phyloP scores from a whole-genome alignment of 1,140 invertebrate species.

The Mizuhopecten yessoensis region DNA sequence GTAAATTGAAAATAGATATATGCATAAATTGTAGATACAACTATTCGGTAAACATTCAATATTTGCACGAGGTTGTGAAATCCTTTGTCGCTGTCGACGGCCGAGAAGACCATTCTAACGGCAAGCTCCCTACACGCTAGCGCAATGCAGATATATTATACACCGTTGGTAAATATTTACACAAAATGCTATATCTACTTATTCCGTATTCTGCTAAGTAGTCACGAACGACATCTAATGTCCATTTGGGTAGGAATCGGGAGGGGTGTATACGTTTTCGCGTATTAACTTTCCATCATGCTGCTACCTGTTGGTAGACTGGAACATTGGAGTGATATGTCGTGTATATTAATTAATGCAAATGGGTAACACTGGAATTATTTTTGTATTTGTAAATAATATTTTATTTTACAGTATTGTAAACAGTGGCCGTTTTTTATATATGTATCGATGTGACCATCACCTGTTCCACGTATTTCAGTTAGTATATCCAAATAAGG shows the following conservation, averaged over 20 bases:
- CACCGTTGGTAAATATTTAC: background rate
- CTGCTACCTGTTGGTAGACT: no score
- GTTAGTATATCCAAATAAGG: no score
- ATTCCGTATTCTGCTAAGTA: background rate
- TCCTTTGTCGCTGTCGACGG: slow-evolving; percentile 28
- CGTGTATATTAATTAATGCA: no score
- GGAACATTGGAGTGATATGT: no score
- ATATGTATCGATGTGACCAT: no score
- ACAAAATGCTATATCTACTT: background rate
- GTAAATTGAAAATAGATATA: slow-evolving; percentile 40
- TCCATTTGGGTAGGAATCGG: background rate
- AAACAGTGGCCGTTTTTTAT: no score
- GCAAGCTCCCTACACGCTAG: background rate
- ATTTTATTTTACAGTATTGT: no score
- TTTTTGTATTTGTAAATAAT: no score
- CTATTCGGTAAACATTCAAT: background rate
- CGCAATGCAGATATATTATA: background rate
- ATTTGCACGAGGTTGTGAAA: slow-evolving; percentile 16
- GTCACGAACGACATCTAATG: background rate
- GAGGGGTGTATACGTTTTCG: background rate
- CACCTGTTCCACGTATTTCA: no score
- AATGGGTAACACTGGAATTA: no score
- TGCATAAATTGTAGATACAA: slow-evolving; percentile 18
- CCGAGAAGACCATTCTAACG: background rate
- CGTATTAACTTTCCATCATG: no score